These are phyloP conservation scores for Rapana venosa DNA, from an alignment of 2,888 invertebrate genomes.

Conservation along the genomic window DNA sequence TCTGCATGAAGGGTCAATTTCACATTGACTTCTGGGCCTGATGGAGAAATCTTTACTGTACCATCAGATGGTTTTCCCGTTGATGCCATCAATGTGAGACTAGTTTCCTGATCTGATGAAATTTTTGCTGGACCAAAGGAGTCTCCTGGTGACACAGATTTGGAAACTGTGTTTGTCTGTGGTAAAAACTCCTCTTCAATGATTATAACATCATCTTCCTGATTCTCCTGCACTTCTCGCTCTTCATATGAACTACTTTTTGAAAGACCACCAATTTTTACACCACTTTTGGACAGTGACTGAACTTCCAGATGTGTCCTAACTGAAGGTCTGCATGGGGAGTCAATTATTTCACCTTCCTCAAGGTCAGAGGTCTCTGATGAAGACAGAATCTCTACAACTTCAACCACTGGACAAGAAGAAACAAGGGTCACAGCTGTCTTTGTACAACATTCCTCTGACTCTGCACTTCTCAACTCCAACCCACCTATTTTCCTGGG, in stretches of 20 bases:
- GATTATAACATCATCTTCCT: not conserved
- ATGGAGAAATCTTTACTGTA: no score
- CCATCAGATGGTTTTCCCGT: no score
- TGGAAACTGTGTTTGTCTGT: not conserved
- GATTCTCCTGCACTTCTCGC: not conserved
- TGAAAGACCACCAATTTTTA: not conserved
- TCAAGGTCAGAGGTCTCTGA: not conserved
- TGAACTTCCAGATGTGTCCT: not conserved
- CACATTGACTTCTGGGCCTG: no score
- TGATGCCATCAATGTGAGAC: no score
- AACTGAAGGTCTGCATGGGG: not conserved
- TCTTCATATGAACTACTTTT: not conserved
- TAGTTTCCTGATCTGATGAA: not conserved
- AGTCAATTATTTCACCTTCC: constrained; percentile 23
- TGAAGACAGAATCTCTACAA: constrained; percentile 8
- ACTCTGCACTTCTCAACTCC: not conserved
- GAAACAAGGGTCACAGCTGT: not conserved
- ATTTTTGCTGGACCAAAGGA: no score
- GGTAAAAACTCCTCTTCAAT: not conserved
- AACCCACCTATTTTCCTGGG: not conserved
- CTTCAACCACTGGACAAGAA: not conserved
- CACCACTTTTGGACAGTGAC: not conserved
- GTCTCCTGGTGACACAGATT: not conserved
- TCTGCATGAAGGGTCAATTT: not conserved
- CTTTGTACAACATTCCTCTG: not conserved